Evolutionary conservation across 2,797 vertebrate species (phyloP).

Genomic region (Platalea minor): DNA sequence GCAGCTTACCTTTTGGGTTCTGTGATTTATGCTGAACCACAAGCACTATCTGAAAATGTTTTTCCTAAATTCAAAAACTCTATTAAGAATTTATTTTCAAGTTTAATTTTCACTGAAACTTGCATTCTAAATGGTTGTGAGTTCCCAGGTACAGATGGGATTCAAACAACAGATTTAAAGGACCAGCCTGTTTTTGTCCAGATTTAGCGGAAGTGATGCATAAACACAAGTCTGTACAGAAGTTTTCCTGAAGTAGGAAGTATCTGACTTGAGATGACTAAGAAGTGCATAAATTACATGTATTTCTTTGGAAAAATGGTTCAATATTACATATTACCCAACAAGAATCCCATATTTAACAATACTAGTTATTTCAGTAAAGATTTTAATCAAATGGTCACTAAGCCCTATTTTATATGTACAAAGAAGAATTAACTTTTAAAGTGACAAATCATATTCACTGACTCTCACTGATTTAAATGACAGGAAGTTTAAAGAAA

Average conservation of each 20-base stretch:
- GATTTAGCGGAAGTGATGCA: neutral
- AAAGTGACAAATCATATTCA: neutral
- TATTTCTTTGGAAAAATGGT: neutral
- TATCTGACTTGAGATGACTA: neutral
- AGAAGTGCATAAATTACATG: neutral
- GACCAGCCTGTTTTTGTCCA: neutral
- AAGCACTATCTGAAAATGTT: neutral
- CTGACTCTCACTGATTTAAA: neutral
- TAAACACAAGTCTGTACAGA: neutral
- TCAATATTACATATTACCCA: neutral
- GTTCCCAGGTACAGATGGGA: neutral
- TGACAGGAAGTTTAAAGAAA: neutral
- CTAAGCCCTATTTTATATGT: neutral
- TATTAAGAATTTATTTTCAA: neutral
- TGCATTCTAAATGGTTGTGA: neutral
- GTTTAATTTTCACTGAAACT: neutral
- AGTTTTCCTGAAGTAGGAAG: neutral
- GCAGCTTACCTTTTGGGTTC: neutral
- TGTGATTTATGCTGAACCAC: neutral
- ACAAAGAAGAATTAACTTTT: neutral
- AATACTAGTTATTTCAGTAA: neutral
- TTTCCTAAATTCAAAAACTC: neutral
- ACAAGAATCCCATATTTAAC: neutral
- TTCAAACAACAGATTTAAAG: neutral
- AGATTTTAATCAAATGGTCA: neutral